phyloP scores from a whole-genome alignment of 2,888 invertebrate species.

The Lepidochitona cinerea region DNA sequence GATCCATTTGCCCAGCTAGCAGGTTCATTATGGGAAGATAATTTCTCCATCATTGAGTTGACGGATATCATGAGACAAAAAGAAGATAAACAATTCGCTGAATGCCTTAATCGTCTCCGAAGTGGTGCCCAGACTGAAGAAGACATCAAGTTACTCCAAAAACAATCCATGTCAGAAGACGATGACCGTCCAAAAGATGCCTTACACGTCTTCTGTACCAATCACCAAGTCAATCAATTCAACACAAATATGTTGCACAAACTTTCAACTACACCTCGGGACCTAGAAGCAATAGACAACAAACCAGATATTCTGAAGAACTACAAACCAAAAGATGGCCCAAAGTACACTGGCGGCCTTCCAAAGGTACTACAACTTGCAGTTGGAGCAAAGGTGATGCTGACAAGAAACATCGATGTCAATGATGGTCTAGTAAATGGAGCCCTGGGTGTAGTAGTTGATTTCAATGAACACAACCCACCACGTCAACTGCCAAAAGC shows the following conservation, averaged over 20 bases:
- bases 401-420: no score
- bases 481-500: no score
- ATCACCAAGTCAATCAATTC: neutral
- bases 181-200: neutral
- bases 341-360: slow-evolving; percentile 19
- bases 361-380: no score
- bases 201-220: neutral
- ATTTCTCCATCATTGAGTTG: slow-evolving; percentile 15
- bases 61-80: slow-evolving; percentile 29
- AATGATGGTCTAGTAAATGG: no score
- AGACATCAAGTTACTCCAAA: slow-evolving; percentile 14
- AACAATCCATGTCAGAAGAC: slow-evolving; percentile 10
- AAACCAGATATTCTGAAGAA: slow-evolving; percentile 14
- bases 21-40: slow-evolving; percentile 13
- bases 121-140: slow-evolving; percentile 10
- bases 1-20: slow-evolving; percentile 13
- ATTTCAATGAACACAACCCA: no score
- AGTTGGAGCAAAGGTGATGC: no score
- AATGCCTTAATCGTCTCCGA: slow-evolving; percentile 18
- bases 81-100: slow-evolving; percentile 22
- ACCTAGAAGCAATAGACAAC: slow-evolving; percentile 18
- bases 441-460: no score
- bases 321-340: slow-evolving; percentile 3
- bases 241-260: neutral
- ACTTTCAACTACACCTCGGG: neutral